Base-by-base conservation (phyloP, 2,797 vertebrate genomes). In the Phoebastria nigripes region DNA sequence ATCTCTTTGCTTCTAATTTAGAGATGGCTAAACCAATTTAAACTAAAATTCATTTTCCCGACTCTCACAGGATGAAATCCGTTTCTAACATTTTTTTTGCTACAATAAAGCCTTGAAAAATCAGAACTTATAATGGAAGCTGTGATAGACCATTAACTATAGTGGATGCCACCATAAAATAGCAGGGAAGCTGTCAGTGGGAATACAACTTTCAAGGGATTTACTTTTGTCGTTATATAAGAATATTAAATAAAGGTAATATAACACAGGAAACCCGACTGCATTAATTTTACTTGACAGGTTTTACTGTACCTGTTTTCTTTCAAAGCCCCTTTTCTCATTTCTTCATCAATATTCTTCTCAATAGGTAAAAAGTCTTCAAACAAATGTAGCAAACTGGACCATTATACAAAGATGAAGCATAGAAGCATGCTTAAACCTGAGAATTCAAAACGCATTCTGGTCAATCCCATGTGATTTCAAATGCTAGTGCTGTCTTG, bases 141-240 rank as follows among this genome's bases (percentile, higher is more conserved):
- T 91, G 89, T 67, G 73, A 95, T 51, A 96, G 93, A 81, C 49
- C 82, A 95, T 97, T 95, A 97, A 95, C 74, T 87, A 51, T 29
- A 94, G 90, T 65, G 72, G 80, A 88, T 72, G 56, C 37, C 11
- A 12, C 58, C 63, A 71, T 93, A 90, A 97, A 95, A 97, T 93
- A 91, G 91, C 89, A 91, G 85, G 89, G 84, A 82, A 90, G 52
- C 66, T 97, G 89, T 91, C 91, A 89, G 84, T 85, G 79, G 85
- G 77, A 95, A 94, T 80, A 85, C 70, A 95, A 44, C 54, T 93
- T 93, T 58, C 74, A 82, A 82, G 62, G 46, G 46, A 91, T 92
- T 94, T 92, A 73, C 83, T 89, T 94, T 82, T 95, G 87, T 78
- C 89, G 73, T 93, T 95, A 86, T 65, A 52, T 59, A 95, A 80